phyloP scores from a whole-genome alignment of 2,113 vertebrate species.

The Micromys minutus region DNA sequence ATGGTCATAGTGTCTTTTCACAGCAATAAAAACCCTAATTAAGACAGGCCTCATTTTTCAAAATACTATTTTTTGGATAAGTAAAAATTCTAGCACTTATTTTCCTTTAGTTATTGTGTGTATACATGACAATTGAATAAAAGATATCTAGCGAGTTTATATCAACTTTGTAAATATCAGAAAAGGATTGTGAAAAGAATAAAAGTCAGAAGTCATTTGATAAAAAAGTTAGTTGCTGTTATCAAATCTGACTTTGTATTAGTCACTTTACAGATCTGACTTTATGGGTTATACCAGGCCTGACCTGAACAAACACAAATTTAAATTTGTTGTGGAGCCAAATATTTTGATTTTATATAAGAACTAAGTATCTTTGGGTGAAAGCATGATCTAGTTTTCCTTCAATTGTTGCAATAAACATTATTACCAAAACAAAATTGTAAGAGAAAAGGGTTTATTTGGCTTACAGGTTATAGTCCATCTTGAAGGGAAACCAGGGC shows the following conservation, averaged over 20 bases:
- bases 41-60: background rate
- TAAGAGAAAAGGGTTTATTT: background rate
- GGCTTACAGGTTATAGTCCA: background rate
- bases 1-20: background rate
- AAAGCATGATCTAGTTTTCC: background rate
- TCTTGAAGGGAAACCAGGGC: background rate
- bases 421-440: background rate
- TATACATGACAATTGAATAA: slow-evolving; percentile 48
- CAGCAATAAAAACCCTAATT: background rate
- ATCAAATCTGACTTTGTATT: slow-evolving; percentile 24
- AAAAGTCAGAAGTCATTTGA: background rate
- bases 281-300: background rate
- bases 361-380: background rate
- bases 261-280: background rate
- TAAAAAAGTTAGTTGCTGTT: slow-evolving; percentile 10
- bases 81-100: background rate
- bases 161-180: background rate
- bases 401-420: background rate
- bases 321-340: background rate
- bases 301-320: background rate
- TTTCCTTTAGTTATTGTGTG: slow-evolving; percentile 7
- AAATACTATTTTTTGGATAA: slow-evolving; percentile 36
- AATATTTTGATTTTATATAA: background rate
- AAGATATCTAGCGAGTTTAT: background rate
- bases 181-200: slow-evolving; percentile 3